Conservation (phyloP, 2,797 vertebrate species). For the Echiichthys vipera region DNA sequence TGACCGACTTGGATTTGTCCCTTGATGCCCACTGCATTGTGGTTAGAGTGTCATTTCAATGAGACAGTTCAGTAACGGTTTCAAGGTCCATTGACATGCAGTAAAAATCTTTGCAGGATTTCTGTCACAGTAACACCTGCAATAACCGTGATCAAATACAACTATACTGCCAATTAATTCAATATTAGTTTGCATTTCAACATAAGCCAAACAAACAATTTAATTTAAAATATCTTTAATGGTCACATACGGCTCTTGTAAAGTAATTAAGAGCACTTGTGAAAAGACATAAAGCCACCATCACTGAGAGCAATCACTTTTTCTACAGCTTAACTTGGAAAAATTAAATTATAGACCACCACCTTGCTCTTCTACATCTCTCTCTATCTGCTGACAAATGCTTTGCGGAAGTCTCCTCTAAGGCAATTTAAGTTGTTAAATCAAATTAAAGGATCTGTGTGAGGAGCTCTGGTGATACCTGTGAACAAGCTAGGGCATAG, state of each 20-base stretch:
- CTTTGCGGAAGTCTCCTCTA: constrained; percentile 38
- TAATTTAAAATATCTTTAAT: not conserved
- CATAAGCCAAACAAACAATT: not conserved
- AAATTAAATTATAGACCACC: too few species aligned
- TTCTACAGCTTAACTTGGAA: too few species aligned
- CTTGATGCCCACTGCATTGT: not conserved
- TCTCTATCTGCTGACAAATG: constrained; percentile 22
- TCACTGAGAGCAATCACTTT: not conserved
- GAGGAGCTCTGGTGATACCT: constrained; percentile 29
- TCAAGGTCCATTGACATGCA: too few species aligned
- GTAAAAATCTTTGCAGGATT: constrained; percentile 2
- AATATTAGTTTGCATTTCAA: not conserved
- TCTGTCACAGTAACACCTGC: not conserved
- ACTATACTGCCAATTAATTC: not conserved
- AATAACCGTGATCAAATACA: not conserved
- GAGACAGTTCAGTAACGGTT: too few species aligned
- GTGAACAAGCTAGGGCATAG: constrained; percentile 8
- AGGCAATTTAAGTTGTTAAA: constrained; percentile 55
- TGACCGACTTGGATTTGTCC: not conserved
- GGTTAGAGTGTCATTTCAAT: not conserved
- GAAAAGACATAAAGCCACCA: not conserved
- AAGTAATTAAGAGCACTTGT: not conserved
- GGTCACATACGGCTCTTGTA: not conserved
- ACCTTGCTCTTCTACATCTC: not conserved
- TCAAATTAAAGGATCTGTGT: constrained; percentile 70